Evolutionary conservation across 2,888 invertebrate species (phyloP).

Genomic region (Callinectes sapidus): DNA sequence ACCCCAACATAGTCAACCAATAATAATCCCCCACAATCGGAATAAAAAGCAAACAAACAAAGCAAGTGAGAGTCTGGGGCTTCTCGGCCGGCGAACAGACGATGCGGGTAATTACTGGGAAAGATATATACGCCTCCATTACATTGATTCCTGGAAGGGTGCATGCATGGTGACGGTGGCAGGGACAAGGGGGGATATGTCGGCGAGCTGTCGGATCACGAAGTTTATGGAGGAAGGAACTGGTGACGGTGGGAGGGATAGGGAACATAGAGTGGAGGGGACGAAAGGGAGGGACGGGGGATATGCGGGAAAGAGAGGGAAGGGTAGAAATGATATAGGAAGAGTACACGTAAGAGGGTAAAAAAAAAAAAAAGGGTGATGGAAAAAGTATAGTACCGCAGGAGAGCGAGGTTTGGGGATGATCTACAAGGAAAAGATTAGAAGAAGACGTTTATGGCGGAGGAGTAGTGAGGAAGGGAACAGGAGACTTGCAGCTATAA

Average conservation of each 20-base stretch:
- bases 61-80: neutral
- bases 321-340: neutral
- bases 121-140: slow-evolving; percentile 16
- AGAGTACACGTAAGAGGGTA: neutral
- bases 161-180: neutral
- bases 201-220: neutral
- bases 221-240: neutral
- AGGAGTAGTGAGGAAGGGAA: neutral
- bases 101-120: slow-evolving; percentile 24
- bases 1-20: neutral
- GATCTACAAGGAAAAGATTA: neutral
- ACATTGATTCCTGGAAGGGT: slow-evolving; percentile 3
- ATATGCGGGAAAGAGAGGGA: neutral
- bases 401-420: neutral
- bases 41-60: neutral
- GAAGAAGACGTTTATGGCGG: neutral
- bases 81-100: neutral
- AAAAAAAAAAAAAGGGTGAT: neutral
- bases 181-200: neutral
- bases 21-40: neutral
- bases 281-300: neutral
- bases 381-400: neutral
- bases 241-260: neutral
- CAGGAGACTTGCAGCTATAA: neutral
- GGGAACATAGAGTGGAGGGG: neutral